phyloP scores from a whole-genome alignment of 1,140 invertebrate genomes.

The Sitophilus oryzae region DNA sequence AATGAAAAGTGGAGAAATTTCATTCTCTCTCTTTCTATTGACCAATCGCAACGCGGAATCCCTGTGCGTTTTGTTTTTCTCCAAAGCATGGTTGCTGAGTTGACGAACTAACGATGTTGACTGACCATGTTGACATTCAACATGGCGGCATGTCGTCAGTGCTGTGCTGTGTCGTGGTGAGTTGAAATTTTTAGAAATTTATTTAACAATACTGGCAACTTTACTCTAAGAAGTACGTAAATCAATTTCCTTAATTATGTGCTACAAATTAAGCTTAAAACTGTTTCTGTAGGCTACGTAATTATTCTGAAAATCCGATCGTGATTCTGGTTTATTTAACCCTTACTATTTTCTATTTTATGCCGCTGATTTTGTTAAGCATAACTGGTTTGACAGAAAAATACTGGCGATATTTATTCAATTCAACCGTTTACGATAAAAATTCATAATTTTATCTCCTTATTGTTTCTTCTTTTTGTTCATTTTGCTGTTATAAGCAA shows the following conservation, averaged over 20 bases:
- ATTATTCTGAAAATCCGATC: neutral
- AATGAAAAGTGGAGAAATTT: constrained; percentile 4
- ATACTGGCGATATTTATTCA: neutral
- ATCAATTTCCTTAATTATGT: neutral
- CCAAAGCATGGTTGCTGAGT: constrained; percentile 15
- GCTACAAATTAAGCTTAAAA: neutral
- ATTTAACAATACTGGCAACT: constrained; percentile 30
- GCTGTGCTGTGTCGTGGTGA: constrained; percentile 87
- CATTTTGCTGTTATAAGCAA: constrained; percentile 23
- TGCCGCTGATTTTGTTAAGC: constrained; percentile 28
- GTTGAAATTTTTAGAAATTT: constrained; percentile 43
- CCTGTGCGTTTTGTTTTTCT: constrained; percentile 5
- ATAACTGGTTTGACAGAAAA: constrained; percentile 5
- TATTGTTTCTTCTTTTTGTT: neutral
- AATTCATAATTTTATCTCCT: neutral
- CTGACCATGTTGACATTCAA: constrained; percentile 62
- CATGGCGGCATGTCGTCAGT: constrained; percentile 93
- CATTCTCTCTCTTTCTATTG: neutral
- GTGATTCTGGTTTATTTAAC: constrained; percentile 19
- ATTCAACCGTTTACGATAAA: neutral
- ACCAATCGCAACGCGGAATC: constrained; percentile 3
- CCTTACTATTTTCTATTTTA: constrained; percentile 33
- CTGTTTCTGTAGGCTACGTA: neutral
- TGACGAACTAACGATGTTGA: constrained; percentile 18
- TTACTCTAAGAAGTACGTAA: constrained; percentile 33